These are phyloP conservation scores for Rhinoraja longicauda DNA, from an alignment of 2,797 vertebrate genomes.

Conservation along the genomic window DNA sequence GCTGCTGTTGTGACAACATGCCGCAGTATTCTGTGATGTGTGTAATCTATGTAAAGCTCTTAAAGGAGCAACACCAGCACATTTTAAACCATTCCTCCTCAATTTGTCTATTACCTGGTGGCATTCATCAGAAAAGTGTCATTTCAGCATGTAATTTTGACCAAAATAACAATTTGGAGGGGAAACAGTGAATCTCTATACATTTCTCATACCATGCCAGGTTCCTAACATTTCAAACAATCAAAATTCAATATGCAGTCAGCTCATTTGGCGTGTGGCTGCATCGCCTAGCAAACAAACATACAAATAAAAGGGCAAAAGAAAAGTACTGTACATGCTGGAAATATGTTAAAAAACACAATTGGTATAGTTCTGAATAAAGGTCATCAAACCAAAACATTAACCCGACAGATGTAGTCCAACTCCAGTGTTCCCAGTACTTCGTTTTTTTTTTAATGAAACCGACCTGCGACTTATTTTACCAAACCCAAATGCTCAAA, in stretches of 20 bases:
- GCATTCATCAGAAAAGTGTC: neutral
- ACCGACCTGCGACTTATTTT: neutral
- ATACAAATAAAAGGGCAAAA: neutral
- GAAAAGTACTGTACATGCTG: no score
- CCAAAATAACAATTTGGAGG: neutral
- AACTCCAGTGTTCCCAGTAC: no score
- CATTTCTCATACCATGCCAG: neutral
- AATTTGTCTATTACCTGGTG: neutral
- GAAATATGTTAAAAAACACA: no score
- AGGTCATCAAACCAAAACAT: no score
- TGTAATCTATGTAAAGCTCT: slow-evolving; percentile 3
- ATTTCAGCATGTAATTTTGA: neutral
- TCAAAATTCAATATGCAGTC: neutral
- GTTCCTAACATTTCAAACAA: neutral
- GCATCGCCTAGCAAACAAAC: neutral
- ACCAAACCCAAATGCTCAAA: neutral
- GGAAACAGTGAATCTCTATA: neutral
- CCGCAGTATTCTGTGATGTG: neutral
- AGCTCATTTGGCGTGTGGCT: neutral
- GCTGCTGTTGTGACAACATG: slow-evolving; percentile 2
- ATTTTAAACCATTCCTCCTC: slow-evolving; percentile 6
- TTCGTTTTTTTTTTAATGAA: neutral
- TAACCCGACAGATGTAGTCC: no score
- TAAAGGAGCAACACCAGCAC: neutral
- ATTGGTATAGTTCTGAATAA: no score